Evolutionary conservation across 2,113 vertebrate genomes (phyloP).

Genomic region (Mirounga angustirostris): DNA sequence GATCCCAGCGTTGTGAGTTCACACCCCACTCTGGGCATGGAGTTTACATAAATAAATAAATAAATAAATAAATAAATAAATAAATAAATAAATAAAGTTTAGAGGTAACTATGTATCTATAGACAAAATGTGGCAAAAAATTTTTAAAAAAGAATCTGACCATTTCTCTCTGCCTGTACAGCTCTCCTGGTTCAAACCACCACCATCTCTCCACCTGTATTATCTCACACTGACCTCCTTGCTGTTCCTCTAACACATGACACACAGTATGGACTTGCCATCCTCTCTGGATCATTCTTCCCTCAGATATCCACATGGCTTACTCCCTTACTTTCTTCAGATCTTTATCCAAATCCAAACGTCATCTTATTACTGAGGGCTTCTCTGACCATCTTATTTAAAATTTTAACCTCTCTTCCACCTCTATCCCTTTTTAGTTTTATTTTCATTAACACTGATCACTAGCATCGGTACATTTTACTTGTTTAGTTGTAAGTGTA

Average conservation of each 20-base stretch:
- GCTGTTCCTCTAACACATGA: slow-evolving; percentile 46
- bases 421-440: slow-evolving; percentile 21
- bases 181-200: neutral
- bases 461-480: neutral
- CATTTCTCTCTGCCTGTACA: neutral
- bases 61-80: neutral
- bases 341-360: slow-evolving; percentile 32
- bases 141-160: neutral
- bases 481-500: slow-evolving; percentile 16
- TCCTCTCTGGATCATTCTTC: neutral
- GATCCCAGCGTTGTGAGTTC: neutral
- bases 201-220: neutral
- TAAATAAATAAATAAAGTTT: neutral
- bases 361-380: neutral
- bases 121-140: neutral
- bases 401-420: neutral
- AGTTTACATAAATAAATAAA: neutral
- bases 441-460: slow-evolving; percentile 16
- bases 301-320: neutral
- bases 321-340: slow-evolving; percentile 3
- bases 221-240: neutral
- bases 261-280: neutral
- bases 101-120: neutral
- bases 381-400: slow-evolving; percentile 25
- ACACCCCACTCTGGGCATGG: neutral